phyloP scores from a whole-genome alignment of 2,888 invertebrate species.

The Drosophila ezoana region DNA sequence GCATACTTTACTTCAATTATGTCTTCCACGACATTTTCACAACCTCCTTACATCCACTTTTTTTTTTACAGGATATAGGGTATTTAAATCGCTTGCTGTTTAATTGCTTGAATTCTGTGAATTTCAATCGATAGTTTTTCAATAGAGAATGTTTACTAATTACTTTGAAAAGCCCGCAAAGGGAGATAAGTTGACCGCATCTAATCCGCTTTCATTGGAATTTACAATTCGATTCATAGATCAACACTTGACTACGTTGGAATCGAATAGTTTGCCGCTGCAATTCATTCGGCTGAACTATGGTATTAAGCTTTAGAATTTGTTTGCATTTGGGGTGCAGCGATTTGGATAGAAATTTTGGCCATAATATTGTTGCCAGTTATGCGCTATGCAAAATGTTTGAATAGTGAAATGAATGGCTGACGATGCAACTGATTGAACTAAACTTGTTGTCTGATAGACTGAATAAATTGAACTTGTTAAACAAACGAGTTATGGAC shows the following conservation, averaged over 20 bases:
- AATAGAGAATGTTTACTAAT: not conserved
- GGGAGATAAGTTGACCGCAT: slow-evolving; percentile 11
- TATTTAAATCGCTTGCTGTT: not conserved
- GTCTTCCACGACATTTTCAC: no score
- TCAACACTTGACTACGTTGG: not conserved
- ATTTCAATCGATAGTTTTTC: not conserved
- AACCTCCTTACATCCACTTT: not conserved
- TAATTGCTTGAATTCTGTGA: not conserved
- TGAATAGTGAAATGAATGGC: slow-evolving; percentile 60
- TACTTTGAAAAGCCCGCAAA: not conserved
- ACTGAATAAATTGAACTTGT: no score
- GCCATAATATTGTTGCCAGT: slow-evolving; percentile 38
- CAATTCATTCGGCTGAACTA: slow-evolving; percentile 2
- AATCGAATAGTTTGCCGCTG: slow-evolving; percentile 36
- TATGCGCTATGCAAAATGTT: slow-evolving; percentile 54
- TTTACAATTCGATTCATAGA: slow-evolving; percentile 1
- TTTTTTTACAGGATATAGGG: no score
- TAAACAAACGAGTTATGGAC: no score
- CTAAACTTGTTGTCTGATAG: no score
- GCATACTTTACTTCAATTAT: no score
- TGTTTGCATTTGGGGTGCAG: slow-evolving; percentile 9
- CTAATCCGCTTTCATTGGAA: slow-evolving; percentile 15
- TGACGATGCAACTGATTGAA: slow-evolving; percentile 30
- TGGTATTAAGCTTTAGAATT: slow-evolving; percentile 27
- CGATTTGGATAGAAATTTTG: slow-evolving; percentile 6